phyloP scores from a whole-genome alignment of 2,113 vertebrate species.

The Tautogolabrus adspersus region DNA sequence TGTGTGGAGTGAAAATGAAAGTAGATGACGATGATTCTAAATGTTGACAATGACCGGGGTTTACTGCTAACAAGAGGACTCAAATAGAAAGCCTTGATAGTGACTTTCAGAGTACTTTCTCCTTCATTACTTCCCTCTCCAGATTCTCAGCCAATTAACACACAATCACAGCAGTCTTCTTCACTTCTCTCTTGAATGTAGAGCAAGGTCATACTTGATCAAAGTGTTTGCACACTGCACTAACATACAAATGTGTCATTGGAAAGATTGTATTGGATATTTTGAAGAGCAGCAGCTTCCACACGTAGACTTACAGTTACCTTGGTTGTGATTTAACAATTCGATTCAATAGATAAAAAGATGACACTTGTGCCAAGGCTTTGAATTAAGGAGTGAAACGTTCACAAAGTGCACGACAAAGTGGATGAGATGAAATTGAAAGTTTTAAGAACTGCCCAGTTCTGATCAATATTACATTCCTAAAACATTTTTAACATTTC shows the following conservation, averaged over 20 bases:
- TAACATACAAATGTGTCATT: constrained; percentile 38
- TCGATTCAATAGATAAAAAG: neutral
- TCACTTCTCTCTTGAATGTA: constrained; percentile 32
- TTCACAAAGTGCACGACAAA: neutral
- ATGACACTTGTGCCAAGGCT: constrained; percentile 1
- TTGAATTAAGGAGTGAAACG: neutral
- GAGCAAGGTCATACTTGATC: constrained; percentile 35
- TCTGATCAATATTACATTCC: no score
- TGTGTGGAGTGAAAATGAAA: neutral
- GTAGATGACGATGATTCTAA: constrained; percentile 3
- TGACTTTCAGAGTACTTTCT: neutral
- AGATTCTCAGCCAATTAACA: constrained; percentile 17
- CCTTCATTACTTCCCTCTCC: constrained; percentile 12
- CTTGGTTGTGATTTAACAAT: constrained; percentile 30
- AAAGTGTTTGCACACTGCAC: constrained; percentile 13
- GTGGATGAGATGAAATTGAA: no score
- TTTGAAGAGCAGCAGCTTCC: constrained; percentile 16
- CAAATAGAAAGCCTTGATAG: constrained; percentile 14
- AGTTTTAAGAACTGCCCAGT: no score
- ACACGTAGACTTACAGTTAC: constrained; percentile 30
- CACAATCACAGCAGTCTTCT: constrained; percentile 7
- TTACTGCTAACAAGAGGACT: neutral
- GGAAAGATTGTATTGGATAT: constrained; percentile 43
- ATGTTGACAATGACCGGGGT: constrained; percentile 6
- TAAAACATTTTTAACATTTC: neutral